Percentiles rank a stretch among this genome's conserved stretches.
Conservation (phyloP, 2,113 vertebrate genomes). For the Pteruthius melanotis region DNA sequence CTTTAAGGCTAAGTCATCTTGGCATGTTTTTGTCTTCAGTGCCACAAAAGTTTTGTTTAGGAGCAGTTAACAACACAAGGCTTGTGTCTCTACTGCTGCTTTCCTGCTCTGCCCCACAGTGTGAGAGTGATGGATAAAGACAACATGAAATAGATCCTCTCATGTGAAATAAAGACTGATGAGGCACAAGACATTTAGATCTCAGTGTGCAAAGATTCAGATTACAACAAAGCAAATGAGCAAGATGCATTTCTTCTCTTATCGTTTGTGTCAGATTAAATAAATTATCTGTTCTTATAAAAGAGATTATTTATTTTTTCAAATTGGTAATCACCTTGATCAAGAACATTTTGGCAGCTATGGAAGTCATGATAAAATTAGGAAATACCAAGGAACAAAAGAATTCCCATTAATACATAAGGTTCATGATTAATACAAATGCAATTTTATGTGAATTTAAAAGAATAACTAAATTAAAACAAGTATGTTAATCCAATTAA, state of each 20-base stretch:
- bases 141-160: neutral
- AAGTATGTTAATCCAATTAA: neutral
- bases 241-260: neutral
- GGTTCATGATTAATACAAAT: slow-evolving; percentile 30
- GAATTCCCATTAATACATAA: slow-evolving; percentile 43
- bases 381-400: slow-evolving; percentile 10
- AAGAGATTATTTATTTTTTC: neutral
- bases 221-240: neutral
- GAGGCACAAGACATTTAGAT: neutral
- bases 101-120: neutral
- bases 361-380: neutral
- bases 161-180: neutral
- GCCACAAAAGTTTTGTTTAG: neutral
- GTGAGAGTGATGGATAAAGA: neutral
- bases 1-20: neutral
- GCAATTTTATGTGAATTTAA: slow-evolving; percentile 15
- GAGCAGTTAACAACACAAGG: neutral
- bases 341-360: neutral
- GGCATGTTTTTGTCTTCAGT: neutral
- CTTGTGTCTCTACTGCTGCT: neutral
- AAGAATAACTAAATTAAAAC: slow-evolving; percentile 15
- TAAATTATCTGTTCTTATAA: neutral
- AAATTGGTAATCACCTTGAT: neutral
- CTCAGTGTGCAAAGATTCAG: neutral
- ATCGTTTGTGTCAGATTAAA: neutral